Evolutionary conservation across 2,113 vertebrate genomes (phyloP).

Genomic region (Anolis carolinensis): DNA sequence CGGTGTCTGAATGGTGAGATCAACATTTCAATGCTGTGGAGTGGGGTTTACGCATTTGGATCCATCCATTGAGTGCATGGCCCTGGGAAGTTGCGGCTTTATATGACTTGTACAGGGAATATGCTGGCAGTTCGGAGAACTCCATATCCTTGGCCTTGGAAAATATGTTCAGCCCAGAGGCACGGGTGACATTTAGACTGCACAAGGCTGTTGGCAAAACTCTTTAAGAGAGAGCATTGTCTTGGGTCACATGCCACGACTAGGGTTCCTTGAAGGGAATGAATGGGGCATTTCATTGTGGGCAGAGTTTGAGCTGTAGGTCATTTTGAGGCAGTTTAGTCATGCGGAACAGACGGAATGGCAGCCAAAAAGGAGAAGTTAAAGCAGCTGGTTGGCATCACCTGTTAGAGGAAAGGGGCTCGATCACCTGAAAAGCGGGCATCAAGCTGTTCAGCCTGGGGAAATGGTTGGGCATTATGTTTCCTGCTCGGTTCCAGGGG

Average conservation of each 20-base stretch:
- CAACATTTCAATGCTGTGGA: too few species aligned
- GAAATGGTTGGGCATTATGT: background rate
- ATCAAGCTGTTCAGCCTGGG: background rate
- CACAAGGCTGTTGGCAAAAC: background rate
- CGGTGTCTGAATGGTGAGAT: too few species aligned
- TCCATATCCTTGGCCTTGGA: background rate
- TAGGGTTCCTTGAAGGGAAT: background rate
- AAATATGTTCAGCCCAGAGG: background rate
- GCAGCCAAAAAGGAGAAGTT: background rate
- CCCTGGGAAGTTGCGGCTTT: too few species aligned
- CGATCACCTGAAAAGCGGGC: background rate
- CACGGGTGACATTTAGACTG: background rate
- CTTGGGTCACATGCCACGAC: background rate
- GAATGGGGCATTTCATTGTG: background rate
- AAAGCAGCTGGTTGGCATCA: background rate
- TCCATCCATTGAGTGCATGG: too few species aligned
- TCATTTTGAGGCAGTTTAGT: background rate
- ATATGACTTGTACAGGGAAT: too few species aligned
- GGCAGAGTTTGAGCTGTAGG: background rate
- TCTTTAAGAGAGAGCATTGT: background rate
- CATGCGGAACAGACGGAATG: background rate
- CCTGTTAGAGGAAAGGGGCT: background rate
- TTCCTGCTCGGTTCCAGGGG: background rate
- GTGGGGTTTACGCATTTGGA: too few species aligned
- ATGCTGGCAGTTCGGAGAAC: background rate